Evolutionary conservation across 1,140 invertebrate genomes (phyloP).

Genomic region (Cheumatopsyche charites): DNA sequence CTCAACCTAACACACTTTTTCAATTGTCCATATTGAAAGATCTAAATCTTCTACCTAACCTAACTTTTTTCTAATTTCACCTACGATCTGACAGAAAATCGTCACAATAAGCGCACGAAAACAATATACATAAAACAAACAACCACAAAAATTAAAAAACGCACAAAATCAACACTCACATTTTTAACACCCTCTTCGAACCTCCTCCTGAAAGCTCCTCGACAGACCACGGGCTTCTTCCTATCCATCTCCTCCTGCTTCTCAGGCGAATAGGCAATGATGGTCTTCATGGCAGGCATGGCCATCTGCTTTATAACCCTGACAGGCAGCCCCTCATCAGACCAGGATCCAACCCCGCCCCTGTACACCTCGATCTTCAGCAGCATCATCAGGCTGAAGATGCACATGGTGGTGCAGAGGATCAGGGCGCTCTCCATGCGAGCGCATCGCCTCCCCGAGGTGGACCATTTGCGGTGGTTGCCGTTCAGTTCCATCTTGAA

Average conservation of each 20-base stretch:
- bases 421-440: conserved; percentile 44
- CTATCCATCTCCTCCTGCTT: conserved; percentile 45
- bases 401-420: conserved; percentile 41
- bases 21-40: no score
- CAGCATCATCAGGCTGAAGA: conserved; percentile 48
- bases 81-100: no score
- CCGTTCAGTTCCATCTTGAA: conserved; percentile 43
- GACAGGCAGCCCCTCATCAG: not conserved
- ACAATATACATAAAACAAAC: no score
- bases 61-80: no score
- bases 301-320: conserved; percentile 42
- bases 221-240: conserved; percentile 39
- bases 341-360: conserved; percentile 7
- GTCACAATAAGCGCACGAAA: no score
- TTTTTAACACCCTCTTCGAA: no score
- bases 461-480: conserved; percentile 44
- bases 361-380: conserved; percentile 42
- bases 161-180: no score
- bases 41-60: no score
- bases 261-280: conserved; percentile 46
- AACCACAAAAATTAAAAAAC: no score
- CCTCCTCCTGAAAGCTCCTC: not conserved
- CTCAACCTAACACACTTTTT: no score
- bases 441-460: conserved; percentile 38
- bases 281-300: conserved; percentile 48